Evolutionary conservation across 2,888 invertebrate species (phyloP).

Genomic region (Hirtodrosophila alboralis): DNA sequence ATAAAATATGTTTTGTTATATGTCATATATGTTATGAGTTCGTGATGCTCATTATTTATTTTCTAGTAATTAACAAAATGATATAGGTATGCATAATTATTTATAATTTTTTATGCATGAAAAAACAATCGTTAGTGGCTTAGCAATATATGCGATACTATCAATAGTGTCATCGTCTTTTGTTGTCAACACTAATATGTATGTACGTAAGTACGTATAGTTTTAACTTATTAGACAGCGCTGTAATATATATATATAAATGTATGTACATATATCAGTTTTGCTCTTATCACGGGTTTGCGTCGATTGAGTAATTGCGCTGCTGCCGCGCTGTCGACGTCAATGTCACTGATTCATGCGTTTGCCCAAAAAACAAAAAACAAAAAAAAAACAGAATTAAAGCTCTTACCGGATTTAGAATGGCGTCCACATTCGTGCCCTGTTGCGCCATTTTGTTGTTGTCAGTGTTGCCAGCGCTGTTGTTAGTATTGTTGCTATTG

Average conservation of each 20-base stretch:
- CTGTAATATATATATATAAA: too few relatives aligned
- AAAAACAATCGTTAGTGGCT: too few relatives aligned
- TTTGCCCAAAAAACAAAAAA: constrained; percentile 2
- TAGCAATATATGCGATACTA: too few relatives aligned
- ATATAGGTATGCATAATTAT: too few relatives aligned
- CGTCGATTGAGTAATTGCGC: constrained; percentile 58
- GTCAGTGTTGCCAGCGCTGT: constrained; percentile 31
- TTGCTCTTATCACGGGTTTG: constrained; percentile 66
- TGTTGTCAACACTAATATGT: not conserved
- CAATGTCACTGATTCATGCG: constrained; percentile 35
- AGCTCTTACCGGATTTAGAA: constrained; percentile 81
- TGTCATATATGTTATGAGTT: too few relatives aligned
- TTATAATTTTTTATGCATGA: too few relatives aligned
- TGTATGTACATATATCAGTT: too few relatives aligned
- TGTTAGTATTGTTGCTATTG: constrained; percentile 47
- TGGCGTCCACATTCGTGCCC: constrained; percentile 78
- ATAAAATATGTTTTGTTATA: too few relatives aligned
- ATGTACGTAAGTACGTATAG: constrained; percentile 7
- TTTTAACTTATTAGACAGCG: constrained; percentile 25
- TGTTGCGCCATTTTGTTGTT: constrained; percentile 72
- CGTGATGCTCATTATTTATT: too few relatives aligned
- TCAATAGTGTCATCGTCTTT: too few relatives aligned
- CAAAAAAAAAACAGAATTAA: not conserved
- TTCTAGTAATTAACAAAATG: too few relatives aligned
- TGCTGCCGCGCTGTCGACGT: constrained; percentile 8